Conservation (phyloP, 2,888 invertebrate species). For the Tenthredo notha region DNA sequence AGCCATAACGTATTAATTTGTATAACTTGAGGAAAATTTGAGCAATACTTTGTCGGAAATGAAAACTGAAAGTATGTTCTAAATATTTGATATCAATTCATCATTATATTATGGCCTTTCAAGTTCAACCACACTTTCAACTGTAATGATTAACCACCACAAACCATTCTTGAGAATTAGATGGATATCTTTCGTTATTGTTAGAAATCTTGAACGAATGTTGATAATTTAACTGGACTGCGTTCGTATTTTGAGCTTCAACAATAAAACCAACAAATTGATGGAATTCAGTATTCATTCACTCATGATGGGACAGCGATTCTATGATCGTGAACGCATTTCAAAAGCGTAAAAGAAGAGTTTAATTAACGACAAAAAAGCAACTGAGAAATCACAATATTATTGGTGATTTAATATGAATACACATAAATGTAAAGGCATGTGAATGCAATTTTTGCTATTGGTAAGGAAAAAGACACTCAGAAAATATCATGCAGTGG, state of each 20-base stretch:
- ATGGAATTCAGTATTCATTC: background rate
- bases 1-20: background rate
- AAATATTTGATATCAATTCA: background rate
- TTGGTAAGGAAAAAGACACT: background rate
- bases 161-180: background rate
- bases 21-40: background rate
- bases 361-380: background rate
- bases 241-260: background rate
- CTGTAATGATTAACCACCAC: background rate
- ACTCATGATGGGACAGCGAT: background rate
- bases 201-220: background rate
- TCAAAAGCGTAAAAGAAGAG: background rate
- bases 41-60: background rate
- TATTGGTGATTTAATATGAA: background rate
- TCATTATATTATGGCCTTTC: background rate
- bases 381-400: background rate
- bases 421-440: background rate
- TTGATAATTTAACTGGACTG: background rate
- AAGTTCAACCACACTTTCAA: background rate
- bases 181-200: background rate
- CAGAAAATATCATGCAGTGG: constrained; percentile 32
- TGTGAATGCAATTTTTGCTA: background rate
- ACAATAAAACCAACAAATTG: background rate
- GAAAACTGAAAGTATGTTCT: background rate
- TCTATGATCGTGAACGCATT: background rate